Percentiles rank a stretch among this genome's conserved stretches.
These are phyloP conservation scores for Myiozetetes cayanensis DNA, from an alignment of 2,113 vertebrate genomes.

Conservation along the genomic window DNA sequence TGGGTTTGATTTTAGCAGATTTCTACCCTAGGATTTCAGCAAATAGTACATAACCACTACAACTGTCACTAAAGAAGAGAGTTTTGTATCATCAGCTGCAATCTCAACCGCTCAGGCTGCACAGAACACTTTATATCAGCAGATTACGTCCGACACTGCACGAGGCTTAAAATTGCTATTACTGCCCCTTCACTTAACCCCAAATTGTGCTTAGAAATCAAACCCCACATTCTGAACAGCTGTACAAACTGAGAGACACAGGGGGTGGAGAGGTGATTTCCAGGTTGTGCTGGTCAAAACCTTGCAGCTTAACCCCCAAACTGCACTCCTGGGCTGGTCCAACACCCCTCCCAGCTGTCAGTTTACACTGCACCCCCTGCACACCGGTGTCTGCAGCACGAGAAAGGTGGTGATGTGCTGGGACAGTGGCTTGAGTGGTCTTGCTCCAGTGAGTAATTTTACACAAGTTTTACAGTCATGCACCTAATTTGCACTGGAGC, in stretches of 20 bases:
- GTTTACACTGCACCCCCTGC: neutral
- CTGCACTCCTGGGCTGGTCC: neutral
- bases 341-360: neutral
- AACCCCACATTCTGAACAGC: neutral
- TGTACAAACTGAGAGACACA: neutral
- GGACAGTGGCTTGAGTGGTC: neutral
- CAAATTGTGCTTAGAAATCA: neutral
- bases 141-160: neutral
- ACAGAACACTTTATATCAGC: neutral
- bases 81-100: neutral
- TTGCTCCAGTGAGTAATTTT: neutral
- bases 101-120: neutral
- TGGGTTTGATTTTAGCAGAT: neutral
- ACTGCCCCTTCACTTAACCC: constrained; percentile 4
- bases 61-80: neutral
- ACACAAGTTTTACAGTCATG: neutral
- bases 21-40: neutral
- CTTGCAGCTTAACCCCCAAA: neutral
- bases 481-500: neutral
- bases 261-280: neutral
- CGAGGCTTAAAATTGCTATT: neutral
- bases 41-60: neutral
- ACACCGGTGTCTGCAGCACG: fast-evolving
- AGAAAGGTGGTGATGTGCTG: neutral
- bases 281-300: neutral